Evolutionary conservation across 2,888 invertebrate genomes (phyloP), one percentile per base, ranked within the genome.

Genomic region (Oconnorella tubifera): DNA sequence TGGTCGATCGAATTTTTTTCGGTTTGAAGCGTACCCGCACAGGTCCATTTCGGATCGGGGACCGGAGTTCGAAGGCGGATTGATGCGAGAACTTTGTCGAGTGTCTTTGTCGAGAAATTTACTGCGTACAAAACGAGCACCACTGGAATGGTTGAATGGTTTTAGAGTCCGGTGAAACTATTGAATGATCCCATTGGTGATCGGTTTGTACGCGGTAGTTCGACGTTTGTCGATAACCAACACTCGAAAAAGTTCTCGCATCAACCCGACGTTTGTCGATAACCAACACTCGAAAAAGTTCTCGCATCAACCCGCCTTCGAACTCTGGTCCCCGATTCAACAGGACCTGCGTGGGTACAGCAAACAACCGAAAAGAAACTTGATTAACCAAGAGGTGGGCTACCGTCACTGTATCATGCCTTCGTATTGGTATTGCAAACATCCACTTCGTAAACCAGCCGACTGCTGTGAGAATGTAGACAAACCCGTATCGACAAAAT

Each of bases 1-100:
- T 58, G 57, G 40, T 62, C 3, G 62, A 48, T 10, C 23, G n/a
- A 1, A 33, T 62, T 1, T 4, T 62, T 10, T 29, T 19, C 10
- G n/a, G 6, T 60, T 33, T 10, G 60, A 29, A 0, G 28, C 50
- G 1, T 51, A 27, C 2, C 0, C 31, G 2, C n/a, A n/a, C n/a
- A n/a, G 33, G 29, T 29, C 28, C 23, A 25, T 49, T 1, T 31
- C 49, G 2, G 59, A 59, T 19, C 59, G 29, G 23, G 59, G 25
- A 1, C 19, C 49, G 1, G 33, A 59, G 27, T 59, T 49, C 29
- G 50, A 50, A 0, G n/a, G n/a, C n/a, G 1, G 25, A 19, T 1
- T 59, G 1, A 31, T 59, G 27, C 2, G 31, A n/a, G 59, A 59
- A n/a, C 2, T 59, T 0, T 59, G 50, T 23, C 0, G n/a, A 2